Base-by-base conservation (phyloP, 2,888 invertebrate genomes). In the Apodemia zela region DNA sequence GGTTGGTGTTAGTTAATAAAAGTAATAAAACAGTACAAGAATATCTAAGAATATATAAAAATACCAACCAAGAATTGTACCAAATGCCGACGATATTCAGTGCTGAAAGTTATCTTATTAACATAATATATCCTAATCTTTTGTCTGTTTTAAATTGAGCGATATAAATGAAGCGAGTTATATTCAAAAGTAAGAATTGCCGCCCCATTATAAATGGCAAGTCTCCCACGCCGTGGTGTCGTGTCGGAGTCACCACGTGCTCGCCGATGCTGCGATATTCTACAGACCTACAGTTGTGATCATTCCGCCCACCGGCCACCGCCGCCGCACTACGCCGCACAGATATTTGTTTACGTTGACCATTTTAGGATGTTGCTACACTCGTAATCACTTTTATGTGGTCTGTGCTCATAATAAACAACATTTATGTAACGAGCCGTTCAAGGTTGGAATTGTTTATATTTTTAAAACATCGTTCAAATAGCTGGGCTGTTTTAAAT, bases 331-430 rank as follows among this genome's bases (percentile, higher is more conserved):
- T 18, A 51, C 51, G 51, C 51, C 18, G 47, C 17, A 38, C 38
- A 38, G 17, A 51, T n/a, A 51, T 51, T 51, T 51, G 51, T 51
- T 51, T 51, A 51, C 18, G 51, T 18, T 51, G 51, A 51, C 51
- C 51, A 51, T 51, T 51, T 51, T 51, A 18, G 51, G 51, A 51
- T 51, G 11, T 21, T 18, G 21, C 18, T 51, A 51, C 21, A 21
- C 51, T 51, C 38, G 38, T 38, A 38, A 33, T 33, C 33, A 33
- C 33, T 33, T 33, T 8, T 33, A 33, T 33, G 33, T 8, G 33
- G 33, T 33, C 33, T 33, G 33, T 33, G 7, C 33, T 33, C 33
- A 33, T 33, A 7, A 35, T 35, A 35, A 49, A 17, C 15, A 49
- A 18, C 18, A 49, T 17, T 49, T 18, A 49, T 49, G 18, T 15